phyloP scores from a whole-genome alignment of 2,888 invertebrate genomes.

The Sminthurides aquaticus region DNA sequence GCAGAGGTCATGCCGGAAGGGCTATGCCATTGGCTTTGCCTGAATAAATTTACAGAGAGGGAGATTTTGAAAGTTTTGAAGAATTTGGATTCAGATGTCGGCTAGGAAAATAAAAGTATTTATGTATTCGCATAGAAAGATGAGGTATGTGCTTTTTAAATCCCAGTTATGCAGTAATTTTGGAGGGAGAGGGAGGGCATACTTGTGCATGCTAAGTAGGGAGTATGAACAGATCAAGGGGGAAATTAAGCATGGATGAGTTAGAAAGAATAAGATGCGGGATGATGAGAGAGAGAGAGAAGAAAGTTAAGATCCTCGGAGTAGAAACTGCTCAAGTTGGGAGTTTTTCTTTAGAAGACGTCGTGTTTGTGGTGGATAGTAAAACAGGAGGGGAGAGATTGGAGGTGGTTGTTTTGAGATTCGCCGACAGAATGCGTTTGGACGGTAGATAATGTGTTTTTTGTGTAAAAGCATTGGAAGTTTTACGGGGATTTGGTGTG shows the following conservation, averaged over 20 bases:
- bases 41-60: no score
- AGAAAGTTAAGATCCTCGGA: not conserved
- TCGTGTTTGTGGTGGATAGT: no score
- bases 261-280: not conserved
- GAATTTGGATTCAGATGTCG: no score
- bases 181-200: not conserved
- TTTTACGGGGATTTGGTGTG: not conserved
- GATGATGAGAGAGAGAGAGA: not conserved
- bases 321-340: not conserved
- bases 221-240: not conserved
- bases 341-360: no score
- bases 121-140: no score
- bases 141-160: no score
- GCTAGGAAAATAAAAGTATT: no score
- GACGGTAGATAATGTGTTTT: not conserved
- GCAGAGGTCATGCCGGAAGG: not conserved
- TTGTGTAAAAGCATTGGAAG: not conserved
- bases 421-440: not conserved
- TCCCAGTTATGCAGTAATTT: no score
- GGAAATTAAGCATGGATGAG: not conserved
- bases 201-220: not conserved
- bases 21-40: no score
- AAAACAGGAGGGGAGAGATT: not conserved
- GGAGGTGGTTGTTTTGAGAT: not conserved
- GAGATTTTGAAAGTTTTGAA: no score